Evolutionary conservation across 1,140 invertebrate genomes (phyloP), one percentile per base, ranked within the genome.

Genomic region (Aphaenogaster rudis): DNA sequence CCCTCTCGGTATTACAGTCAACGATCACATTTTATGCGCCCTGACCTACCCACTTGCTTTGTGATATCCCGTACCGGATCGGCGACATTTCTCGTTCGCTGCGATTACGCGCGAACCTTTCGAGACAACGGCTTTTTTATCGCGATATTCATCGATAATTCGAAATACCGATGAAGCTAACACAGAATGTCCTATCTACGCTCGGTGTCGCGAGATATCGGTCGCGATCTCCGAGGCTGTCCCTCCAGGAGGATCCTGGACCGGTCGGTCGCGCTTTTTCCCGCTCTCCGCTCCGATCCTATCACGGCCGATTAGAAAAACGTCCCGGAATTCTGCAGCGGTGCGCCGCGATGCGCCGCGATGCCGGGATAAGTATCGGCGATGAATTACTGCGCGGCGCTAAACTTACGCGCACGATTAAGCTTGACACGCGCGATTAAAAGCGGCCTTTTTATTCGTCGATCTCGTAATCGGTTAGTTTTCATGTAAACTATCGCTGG

Each of bases 291-390:
- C 77, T 88, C 61, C n/a, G 33, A 45, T 64, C 54, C 45, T 69
- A 79, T 71, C 79, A 45, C 45, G 54, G 11, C 36, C 39, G 86
- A 36, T 66, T 36, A 87, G 87, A 89, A 91, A 91, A 89, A 91
- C 80, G 36, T 63, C 3, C 5, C 52, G 90, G 88, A 91, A 88
- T 91, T 86, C 61, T 45, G 86, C 76, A 86, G 81, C 78, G 82
- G 84, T 86, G 78, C 82, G 57, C 57, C 82, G 45, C 84, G 90
- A 88, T 57, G 50, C 85, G 61, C 52, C 76, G 59, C 84, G 88
- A 88, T 61, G 28, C 17, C 21, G 82, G 89, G 61, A 91, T 72
- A 88, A 87, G 79, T 80, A 91, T 91, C 78, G 79, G n/a, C 84
- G 78, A 80, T 78, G 67, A 87, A 86, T 81, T 59, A 61, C 21